Base-by-base conservation (phyloP, 2,888 invertebrate species). In the Cheilosia soror region DNA sequence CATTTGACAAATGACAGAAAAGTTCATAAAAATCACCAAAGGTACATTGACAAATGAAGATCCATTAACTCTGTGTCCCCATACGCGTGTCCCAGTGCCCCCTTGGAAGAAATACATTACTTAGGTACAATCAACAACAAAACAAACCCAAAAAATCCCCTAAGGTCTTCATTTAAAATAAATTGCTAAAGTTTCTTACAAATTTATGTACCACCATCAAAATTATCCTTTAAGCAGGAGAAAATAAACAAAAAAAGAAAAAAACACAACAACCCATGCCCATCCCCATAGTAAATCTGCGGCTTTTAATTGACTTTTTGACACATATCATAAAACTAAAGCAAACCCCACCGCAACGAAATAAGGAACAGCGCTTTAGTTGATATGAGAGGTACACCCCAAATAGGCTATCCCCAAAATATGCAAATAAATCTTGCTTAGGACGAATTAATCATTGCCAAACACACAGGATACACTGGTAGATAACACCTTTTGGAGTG, bases 271-370 rank as follows among this genome's bases (percentile, higher is more conserved):
- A 60, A 29, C 4, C 3, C 5, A 53, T n/a, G 37, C 33, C 51
- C 42, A 66, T 40, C 37, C 58, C 13, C n/a, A 73, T 73, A 79
- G 72, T 83, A 79, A 83, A 73, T 83, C 65, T 83, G 79, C 57
- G 79, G 78, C 57, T 83, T 51, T 83, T 79, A 83, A 83, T 83
- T 83, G 79, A 83, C 83, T 83, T 83, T 83, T 79, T 79, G 83
- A 83, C 72, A 42, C 68, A 79, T 73, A 73, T 73, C 79, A 73
- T 68, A 73, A 73, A 79, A 31, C 62, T 47, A 72, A 65, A 27
- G 31, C 20, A 37, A 75, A 68, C 29, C 33, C 51, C 7, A 9
- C 13, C 31, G 42, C 37, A 37, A 37, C 37, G 37, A 11, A 29
- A 11, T 29, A 2, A 29, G 15, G 25, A n/a, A 3, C 31, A 25